Base-by-base conservation (phyloP, 1,140 invertebrate species). In the Scaptomyza hsui region DNA sequence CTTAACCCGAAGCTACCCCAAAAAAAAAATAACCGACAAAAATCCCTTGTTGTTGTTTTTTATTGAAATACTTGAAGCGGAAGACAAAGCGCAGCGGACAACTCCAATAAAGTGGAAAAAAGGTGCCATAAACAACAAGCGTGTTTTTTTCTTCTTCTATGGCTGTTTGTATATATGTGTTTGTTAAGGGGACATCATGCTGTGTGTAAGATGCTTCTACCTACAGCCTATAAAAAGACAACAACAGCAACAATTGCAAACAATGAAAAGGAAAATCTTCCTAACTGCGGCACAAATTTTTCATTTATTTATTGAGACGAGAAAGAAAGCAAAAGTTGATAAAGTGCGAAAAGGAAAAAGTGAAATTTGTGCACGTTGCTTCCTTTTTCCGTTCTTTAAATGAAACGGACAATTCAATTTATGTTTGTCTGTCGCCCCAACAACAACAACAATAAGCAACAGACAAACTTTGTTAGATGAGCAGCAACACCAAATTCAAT, bases 361-460 rank as follows among this genome's bases (percentile, higher is more conserved):
- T 63, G 56, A 78, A 78, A 69, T 88, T 86, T 70, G 61, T 76
- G 55, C 78, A 77, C 59, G 61, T 79, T 82, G 72, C 44, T 68
- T 44, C 56, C 59, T 56, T 61, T 62, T 88, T 88, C 71, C 74
- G 82, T 65, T 60, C 42, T 78, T 86, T 88, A 86, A 86, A 82
- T 86, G 82, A 86, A 81, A 72, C 78, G 74, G 78, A 86, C 81
- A 86, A 86, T 88, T 86, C 82, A 86, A 88, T 86, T 86, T 86
- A 75, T 88, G 74, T 76, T 65, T 67, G 45, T 55, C 39, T 55
- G 61, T 4, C 26, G 10, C 7, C 55, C 64, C 55, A 61, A 61
- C 37, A 53, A 32, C 55, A 72, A 55, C 48, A 72, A 48, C 13
- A 64, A 44, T 6, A 60, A 42, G 7, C n/a, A 56, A 53, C 78